Base-by-base conservation (phyloP, 2,113 vertebrate genomes). In the Shinisaurus crocodilurus region DNA sequence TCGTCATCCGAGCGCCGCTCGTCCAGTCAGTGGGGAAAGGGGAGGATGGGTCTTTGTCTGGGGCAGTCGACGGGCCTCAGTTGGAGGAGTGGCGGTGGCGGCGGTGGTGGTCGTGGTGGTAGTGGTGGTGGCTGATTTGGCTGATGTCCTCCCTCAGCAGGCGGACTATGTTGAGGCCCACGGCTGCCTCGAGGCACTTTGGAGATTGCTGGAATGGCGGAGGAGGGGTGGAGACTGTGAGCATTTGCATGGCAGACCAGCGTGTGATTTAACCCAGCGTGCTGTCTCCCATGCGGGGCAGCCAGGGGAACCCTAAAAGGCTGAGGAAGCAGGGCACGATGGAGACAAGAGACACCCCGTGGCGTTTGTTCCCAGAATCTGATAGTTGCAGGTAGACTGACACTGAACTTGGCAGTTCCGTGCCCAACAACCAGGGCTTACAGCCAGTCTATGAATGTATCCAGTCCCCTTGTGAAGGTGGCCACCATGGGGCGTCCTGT, bases 151-250 rank as follows among this genome's bases (percentile, higher is more conserved):
- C 1, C 0, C 0, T 67, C 43, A 95, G 70, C 23, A 96, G 92
- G 8, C 48, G 45, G 67, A 90, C 77, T 37, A 94, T 81, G 65
- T 90, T 88, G 79, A 90, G 85, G 2, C 74, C 72, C 18, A 92
- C 79, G 0, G 93, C 92, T 2, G 86, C 75, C 54, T 90, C 57
- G 0, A 95, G 86, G 75, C 92, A 94, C 6, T 23, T 50, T 0
- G 63, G 88, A 9, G 88, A 91, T 45, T 87, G 89, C 94, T 94
- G 75, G 3, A 16, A 32, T n/a, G n/a, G n/a, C 15, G 77, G 40
- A 43, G 48, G 69, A 27, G n/a, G 3, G 5, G 18, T 37, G 23
- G 34, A 25, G 18, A 18, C 1, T 0, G 3, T 40, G 0, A 76
- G 13, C 2, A 23, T 3, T 40, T 43, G n/a, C 1, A 9, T n/a